phyloP scores from a whole-genome alignment of 2,797 vertebrate species.

The Lagocephalus sceleratus region DNA sequence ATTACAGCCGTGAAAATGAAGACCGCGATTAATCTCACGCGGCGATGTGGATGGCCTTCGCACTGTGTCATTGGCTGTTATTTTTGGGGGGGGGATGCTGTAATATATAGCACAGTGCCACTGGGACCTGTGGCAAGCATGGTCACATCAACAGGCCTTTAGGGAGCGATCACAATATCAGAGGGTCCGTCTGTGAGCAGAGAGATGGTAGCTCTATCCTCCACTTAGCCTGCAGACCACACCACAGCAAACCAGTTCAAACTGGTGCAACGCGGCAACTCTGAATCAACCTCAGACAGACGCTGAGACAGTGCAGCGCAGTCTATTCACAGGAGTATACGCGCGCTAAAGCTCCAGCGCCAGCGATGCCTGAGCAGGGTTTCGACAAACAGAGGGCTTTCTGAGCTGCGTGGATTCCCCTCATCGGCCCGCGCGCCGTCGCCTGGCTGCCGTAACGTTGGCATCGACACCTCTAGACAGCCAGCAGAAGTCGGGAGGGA shows the following conservation, averaged over 20 bases:
- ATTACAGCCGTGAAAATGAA: slow-evolving; percentile 20
- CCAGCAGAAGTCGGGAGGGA: slow-evolving; percentile 6
- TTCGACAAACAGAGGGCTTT: slow-evolving; percentile 16
- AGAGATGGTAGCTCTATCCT: too few relatives aligned
- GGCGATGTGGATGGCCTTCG: slow-evolving; percentile 53
- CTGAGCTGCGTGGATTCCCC: slow-evolving; percentile 17
- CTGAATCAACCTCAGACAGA: slow-evolving; percentile 1
- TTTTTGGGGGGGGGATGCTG: slow-evolving; percentile 32
- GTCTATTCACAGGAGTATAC: not conserved
- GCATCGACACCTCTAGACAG: slow-evolving; percentile 34
- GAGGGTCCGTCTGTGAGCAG: too few relatives aligned
- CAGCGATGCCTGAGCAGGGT: slow-evolving; percentile 11
- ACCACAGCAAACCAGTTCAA: too few relatives aligned
- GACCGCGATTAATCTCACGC: slow-evolving; percentile 62
- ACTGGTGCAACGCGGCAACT: too few relatives aligned
- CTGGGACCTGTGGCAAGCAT: slow-evolving; percentile 51
- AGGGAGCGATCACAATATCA: too few relatives aligned
- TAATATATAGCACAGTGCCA: slow-evolving; percentile 64
- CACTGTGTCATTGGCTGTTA: slow-evolving; percentile 34
- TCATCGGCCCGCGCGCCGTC: slow-evolving; percentile 36
- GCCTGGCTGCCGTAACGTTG: slow-evolving; percentile 36
- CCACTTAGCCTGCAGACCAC: too few relatives aligned
- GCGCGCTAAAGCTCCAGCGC: slow-evolving; percentile 10
- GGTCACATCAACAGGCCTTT: slow-evolving; percentile 41
- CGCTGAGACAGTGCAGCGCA: slow-evolving; percentile 12